Evolutionary conservation across 2,113 vertebrate genomes (phyloP), one percentile per base, ranked within the genome.

Genomic region (Erinaceus europaeus): DNA sequence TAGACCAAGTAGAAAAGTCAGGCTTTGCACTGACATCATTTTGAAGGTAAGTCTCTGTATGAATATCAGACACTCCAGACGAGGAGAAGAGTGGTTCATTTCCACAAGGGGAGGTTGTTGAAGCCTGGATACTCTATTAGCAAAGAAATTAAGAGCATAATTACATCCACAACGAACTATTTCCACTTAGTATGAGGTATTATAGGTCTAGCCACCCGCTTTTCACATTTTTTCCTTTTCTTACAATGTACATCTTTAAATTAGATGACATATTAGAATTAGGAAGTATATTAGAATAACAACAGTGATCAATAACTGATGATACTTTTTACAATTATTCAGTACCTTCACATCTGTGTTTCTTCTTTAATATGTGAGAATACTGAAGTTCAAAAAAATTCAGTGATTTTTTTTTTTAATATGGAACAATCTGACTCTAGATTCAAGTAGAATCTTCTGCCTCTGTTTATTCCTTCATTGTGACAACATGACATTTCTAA

Each of bases 21-120:
- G 73, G 86, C 89, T 94, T 64, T 71, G 90, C 82, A 84, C 0
- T 46, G 83, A 59, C 14, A 29, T n/a, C 11, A 14, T 79, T 85
- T 88, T 92, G 57, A 89, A 95, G 77, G 55, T 65, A 95, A 93
- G 92, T 72, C 86, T 72, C 86, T 78, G 5, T 34, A 84, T 0
- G 44, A 95, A 93, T 91, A 90, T 59, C 73, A 91, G 93, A 74
- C 61, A 68, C 80, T 78, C 80, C 44, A 93, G 62, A 90, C 55
- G 25, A 42, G 55, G 64, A 84, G 2, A 80, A 94, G 82, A 89
- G 92, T 75, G 91, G 69, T 53, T 69, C 11, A 88, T 53, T 91
- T 61, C 94, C 79, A 90, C 3, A 13, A 78, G 83, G 46, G 85
- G 27, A 88, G 44, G 62, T 67, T 94, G 87, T 78, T 75, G 89